Conservation (phyloP, 2,888 invertebrate species). For the Drosophila colorata region DNA sequence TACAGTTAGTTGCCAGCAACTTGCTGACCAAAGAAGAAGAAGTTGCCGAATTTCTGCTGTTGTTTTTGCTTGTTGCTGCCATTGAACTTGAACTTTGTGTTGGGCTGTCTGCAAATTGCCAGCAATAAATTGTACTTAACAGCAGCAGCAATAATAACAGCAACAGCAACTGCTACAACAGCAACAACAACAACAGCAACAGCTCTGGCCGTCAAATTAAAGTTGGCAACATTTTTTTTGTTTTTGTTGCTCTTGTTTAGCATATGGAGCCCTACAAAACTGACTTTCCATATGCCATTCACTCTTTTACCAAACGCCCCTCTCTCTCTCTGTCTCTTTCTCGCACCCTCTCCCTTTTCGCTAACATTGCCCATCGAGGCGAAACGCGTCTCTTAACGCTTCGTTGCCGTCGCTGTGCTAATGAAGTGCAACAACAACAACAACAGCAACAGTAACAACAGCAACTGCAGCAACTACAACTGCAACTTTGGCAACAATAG, state of each 20-base stretch:
- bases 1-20: slow-evolving; percentile 17
- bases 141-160: slow-evolving; percentile 18
- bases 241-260: slow-evolving; percentile 40
- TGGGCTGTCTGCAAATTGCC: slow-evolving; percentile 57
- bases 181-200: slow-evolving; percentile 15
- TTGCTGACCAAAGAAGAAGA: slow-evolving; percentile 17
- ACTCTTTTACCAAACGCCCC: too few species aligned
- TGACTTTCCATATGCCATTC: slow-evolving; percentile 21
- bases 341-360: slow-evolving; percentile 21
- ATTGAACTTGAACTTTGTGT: slow-evolving; percentile 81
- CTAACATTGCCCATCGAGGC: slow-evolving; percentile 62
- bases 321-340: slow-evolving; percentile 5
- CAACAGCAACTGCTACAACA: slow-evolving; percentile 23
- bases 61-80: slow-evolving; percentile 49
- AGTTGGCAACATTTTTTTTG: slow-evolving; percentile 52
- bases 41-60: slow-evolving; percentile 8
- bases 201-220: slow-evolving; percentile 70
- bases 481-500: slow-evolving; percentile 37
- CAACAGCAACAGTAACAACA: slow-evolving; percentile 37
- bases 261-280: slow-evolving; percentile 39
- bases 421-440: slow-evolving; percentile 70
- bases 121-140: slow-evolving; percentile 61
- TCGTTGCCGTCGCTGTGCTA: slow-evolving; percentile 70
- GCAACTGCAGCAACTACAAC: slow-evolving; percentile 19
- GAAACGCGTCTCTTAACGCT: slow-evolving; percentile 68